Conservation (phyloP, 2,888 invertebrate species). For the Tinea semifulvella region DNA sequence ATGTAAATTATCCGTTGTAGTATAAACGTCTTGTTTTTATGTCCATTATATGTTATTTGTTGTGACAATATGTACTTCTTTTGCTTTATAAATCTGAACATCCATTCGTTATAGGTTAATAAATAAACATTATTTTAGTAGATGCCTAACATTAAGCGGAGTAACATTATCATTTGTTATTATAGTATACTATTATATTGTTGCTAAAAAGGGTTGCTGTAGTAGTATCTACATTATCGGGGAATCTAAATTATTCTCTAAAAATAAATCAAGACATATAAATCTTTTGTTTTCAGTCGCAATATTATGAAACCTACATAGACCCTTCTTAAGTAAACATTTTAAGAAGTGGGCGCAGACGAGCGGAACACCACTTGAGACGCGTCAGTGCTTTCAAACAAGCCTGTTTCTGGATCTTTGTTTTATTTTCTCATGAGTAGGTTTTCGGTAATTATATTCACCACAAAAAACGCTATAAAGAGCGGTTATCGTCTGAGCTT, state of each 20-base stretch:
- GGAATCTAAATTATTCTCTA: too few relatives aligned
- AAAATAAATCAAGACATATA: slow-evolving; percentile 3
- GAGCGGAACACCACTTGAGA: slow-evolving; percentile 12
- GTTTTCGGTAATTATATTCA: slow-evolving; percentile 42
- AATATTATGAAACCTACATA: slow-evolving; percentile 7
- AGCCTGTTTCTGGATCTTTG: slow-evolving; percentile 25
- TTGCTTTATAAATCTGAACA: neutral
- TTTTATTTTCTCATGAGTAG: slow-evolving; percentile 42
- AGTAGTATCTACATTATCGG: too few relatives aligned
- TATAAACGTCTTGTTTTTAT: slow-evolving; percentile 6
- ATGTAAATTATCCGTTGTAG: slow-evolving; percentile 6
- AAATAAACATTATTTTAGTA: neutral
- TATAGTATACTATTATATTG: neutral
- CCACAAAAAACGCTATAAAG: slow-evolving; percentile 30
- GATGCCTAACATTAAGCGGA: neutral
- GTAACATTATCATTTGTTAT: neutral
- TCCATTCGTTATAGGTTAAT: neutral
- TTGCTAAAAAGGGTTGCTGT: too few relatives aligned
- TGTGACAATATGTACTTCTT: neutral
- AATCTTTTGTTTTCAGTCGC: slow-evolving; percentile 9
- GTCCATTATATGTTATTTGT: neutral
- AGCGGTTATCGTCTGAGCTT: slow-evolving; percentile 39
- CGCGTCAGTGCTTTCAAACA: slow-evolving; percentile 17
- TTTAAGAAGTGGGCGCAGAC: slow-evolving; percentile 13
- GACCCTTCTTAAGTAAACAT: slow-evolving; percentile 13